Percentiles rank a stretch among this genome's conserved stretches.
Conservation (phyloP, 2,888 invertebrate genomes). For the Aporophyla nigra region DNA sequence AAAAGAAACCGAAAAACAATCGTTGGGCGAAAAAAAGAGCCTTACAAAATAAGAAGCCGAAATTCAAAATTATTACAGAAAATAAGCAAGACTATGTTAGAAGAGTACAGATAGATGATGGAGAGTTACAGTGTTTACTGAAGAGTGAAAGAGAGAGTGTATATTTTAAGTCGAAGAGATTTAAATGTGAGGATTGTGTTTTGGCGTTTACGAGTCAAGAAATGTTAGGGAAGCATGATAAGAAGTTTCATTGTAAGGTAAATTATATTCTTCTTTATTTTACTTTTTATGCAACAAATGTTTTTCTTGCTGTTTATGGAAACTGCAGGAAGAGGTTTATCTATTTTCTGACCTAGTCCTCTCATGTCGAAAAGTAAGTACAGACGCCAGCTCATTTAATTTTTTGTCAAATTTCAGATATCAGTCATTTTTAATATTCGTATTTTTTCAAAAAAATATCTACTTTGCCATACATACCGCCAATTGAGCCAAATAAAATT, state of each 20-base stretch:
- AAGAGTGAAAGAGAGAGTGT: slow-evolving; percentile 55
- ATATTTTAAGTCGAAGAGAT: slow-evolving; percentile 57
- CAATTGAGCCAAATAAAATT: too few species aligned
- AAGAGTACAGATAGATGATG: slow-evolving; percentile 52
- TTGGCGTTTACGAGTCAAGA: slow-evolving; percentile 55
- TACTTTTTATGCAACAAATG: too few species aligned
- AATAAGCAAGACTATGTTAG: slow-evolving; percentile 54
- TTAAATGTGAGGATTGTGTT: slow-evolving; percentile 67
- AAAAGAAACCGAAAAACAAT: slow-evolving; percentile 53
- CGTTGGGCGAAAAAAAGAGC: slow-evolving; percentile 71
- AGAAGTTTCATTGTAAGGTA: slow-evolving; percentile 51
- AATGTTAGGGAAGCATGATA: slow-evolving; percentile 53
- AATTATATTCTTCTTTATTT: not conserved
- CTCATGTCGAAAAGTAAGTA: too few species aligned
- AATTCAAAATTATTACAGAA: slow-evolving; percentile 69
- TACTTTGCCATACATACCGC: too few species aligned
- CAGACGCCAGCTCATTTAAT: too few species aligned
- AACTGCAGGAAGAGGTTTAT: too few species aligned
- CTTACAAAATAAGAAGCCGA: slow-evolving; percentile 70
- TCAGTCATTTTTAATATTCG: too few species aligned
- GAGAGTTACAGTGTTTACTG: slow-evolving; percentile 50
- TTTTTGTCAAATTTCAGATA: too few species aligned
- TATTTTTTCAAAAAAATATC: too few species aligned
- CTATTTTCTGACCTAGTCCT: too few species aligned
- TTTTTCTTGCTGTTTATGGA: too few species aligned